A percentile compares a stretch with the other conserved stretches of the same genome.
phyloP scores from a whole-genome alignment of 2,888 invertebrate genomes.

The Tholera decimalis region DNA sequence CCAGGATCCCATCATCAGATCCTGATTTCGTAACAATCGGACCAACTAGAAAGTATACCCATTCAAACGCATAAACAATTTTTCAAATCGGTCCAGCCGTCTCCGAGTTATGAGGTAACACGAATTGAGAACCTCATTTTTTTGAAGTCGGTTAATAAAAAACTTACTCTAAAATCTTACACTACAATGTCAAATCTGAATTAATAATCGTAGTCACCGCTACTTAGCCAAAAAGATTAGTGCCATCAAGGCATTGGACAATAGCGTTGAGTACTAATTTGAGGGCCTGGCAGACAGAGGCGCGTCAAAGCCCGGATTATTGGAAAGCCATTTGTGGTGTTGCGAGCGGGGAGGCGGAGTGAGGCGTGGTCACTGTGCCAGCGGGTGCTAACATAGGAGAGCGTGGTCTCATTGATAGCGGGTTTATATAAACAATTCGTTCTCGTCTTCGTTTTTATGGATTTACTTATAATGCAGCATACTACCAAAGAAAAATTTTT shows the following conservation, averaged over 20 bases:
- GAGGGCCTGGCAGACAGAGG: conserved; percentile 57
- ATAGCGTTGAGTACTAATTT: conserved; percentile 58
- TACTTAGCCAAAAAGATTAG: conserved; percentile 36
- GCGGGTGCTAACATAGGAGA: conserved; percentile 21
- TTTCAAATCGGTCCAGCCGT: too few species aligned
- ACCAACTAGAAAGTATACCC: too few species aligned
- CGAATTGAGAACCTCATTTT: too few species aligned
- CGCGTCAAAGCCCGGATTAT: conserved; percentile 77
- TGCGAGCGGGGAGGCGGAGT: conserved; percentile 47
- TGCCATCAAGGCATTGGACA: conserved; percentile 42
- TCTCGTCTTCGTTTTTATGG: too few species aligned
- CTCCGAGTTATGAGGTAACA: too few species aligned
- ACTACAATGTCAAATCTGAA: neutral
- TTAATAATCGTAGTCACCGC: conserved; percentile 8
- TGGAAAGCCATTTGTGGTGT: conserved; percentile 80
- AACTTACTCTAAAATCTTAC: neutral
- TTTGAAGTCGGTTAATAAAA: too few species aligned
- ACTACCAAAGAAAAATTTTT: too few species aligned
- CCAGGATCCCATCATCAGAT: too few species aligned
- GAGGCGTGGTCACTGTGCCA: conserved; percentile 39
- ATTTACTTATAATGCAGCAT: too few species aligned
- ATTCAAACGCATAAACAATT: too few species aligned
- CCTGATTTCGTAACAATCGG: too few species aligned
- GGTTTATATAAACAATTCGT: too few species aligned
- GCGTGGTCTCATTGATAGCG: neutral